These are phyloP conservation scores for Drosophila mimetica DNA, from an alignment of 2,888 invertebrate genomes.

Conservation along the genomic window DNA sequence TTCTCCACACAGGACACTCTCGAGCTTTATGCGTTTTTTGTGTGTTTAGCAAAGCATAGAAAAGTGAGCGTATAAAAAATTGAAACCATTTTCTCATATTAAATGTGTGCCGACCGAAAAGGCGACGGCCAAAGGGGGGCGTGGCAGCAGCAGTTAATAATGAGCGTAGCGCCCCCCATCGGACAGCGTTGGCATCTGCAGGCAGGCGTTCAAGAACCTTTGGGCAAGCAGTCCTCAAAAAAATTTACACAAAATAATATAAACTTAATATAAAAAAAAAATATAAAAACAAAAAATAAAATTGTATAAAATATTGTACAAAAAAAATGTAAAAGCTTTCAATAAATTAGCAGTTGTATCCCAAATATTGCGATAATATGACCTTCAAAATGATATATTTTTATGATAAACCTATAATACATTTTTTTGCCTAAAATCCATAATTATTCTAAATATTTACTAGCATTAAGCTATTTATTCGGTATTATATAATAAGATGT, in stretches of 20 bases:
- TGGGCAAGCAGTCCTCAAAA: not conserved
- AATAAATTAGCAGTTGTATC: no score
- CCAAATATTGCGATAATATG: no score
- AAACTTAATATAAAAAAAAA: no score
- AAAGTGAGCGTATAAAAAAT: slow-evolving; percentile 74
- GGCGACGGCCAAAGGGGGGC: slow-evolving; percentile 7
- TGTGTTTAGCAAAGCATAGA: slow-evolving; percentile 53
- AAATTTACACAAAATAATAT: not conserved
- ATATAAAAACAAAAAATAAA: no score
- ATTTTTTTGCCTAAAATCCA: no score
- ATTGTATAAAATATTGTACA: no score
- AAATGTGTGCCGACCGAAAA: slow-evolving; percentile 67
- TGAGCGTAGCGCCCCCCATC: slow-evolving; percentile 30
- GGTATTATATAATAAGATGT: no score
- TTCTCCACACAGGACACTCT: slow-evolving; percentile 14
- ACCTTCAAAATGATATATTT: no score
- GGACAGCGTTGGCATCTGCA: slow-evolving; percentile 4
- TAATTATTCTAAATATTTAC: no score
- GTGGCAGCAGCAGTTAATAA: slow-evolving; percentile 58
- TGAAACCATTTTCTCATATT: slow-evolving; percentile 76
- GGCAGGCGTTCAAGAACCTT: slow-evolving; percentile 2
- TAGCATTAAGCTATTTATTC: no score
- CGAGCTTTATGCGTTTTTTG: slow-evolving; percentile 33
- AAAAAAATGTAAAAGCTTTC: no score
- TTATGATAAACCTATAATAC: no score